A percentile compares a stretch with the other conserved stretches of the same genome.
phyloP scores from a whole-genome alignment of 2,797 vertebrate genomes.

The Cyclura pinguis region DNA sequence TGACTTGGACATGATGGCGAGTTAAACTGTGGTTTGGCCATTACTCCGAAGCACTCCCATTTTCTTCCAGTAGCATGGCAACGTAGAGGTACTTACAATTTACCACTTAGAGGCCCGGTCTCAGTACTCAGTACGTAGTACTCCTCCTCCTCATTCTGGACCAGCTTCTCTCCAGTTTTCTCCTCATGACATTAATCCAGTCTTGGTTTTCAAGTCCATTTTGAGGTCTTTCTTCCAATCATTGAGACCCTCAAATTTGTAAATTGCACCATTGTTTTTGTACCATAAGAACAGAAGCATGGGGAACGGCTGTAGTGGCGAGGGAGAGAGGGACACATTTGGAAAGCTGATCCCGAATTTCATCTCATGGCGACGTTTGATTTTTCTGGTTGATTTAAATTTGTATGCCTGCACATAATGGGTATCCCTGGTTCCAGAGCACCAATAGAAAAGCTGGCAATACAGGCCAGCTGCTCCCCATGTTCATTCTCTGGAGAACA shows the following conservation, averaged over 20 bases:
- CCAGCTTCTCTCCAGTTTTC: no score
- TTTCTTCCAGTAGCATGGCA: neutral
- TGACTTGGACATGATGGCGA: neutral
- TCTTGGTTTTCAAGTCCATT: neutral
- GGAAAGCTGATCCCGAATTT: no score
- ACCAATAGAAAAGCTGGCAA: neutral
- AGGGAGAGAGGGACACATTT: neutral
- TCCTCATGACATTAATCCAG: neutral
- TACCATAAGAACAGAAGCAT: neutral
- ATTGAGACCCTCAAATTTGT: neutral
- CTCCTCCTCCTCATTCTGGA: neutral
- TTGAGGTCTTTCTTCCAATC: neutral
- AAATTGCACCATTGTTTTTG: neutral
- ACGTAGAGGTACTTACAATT: neutral
- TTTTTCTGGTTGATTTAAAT: neutral
- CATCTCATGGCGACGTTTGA: neutral
- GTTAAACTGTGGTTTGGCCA: neutral
- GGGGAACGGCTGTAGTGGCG: fast-evolving
- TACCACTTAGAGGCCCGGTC: neutral
- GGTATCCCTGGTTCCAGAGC: neutral
- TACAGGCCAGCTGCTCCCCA: neutral
- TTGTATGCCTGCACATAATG: neutral
- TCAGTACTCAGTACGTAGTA: neutral
- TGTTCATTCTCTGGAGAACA: neutral
- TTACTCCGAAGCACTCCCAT: no score